Percentiles rank a stretch among this genome's conserved stretches.
These are phyloP conservation scores for Microctenopoma steveboyesi DNA, from an alignment of 2,797 vertebrate species.

Conservation along the genomic window DNA sequence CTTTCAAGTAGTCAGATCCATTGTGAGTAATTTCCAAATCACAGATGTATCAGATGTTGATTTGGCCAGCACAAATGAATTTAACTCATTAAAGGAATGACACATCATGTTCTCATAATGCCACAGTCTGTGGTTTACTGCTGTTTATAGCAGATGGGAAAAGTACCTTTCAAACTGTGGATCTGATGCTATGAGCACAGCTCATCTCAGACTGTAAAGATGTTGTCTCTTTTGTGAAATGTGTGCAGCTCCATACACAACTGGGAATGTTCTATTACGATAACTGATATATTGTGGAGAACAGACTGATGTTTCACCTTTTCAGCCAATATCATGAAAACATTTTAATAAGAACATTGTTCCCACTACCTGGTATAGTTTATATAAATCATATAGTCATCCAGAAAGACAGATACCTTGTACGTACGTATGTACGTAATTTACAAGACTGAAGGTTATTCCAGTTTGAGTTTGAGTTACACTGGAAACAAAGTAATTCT, in stretches of 20 bases:
- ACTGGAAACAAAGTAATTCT: too few species aligned
- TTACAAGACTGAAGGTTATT: too few species aligned
- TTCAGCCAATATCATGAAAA: not conserved
- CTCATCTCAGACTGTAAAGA: not conserved
- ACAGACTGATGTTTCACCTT: not conserved
- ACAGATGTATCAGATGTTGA: slow-evolving; percentile 32
- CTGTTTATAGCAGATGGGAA: slow-evolving; percentile 29
- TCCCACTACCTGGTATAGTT: too few species aligned
- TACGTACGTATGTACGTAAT: too few species aligned
- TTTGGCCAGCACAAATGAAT: slow-evolving; percentile 16
- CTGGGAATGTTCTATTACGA: not conserved
- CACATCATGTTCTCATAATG: slow-evolving; percentile 41
- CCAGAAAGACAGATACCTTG: not conserved
- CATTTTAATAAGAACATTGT: not conserved
- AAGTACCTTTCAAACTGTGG: slow-evolving; percentile 23
- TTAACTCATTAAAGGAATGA: slow-evolving; percentile 41
- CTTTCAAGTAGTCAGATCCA: slow-evolving; percentile 16
- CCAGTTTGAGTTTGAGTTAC: too few species aligned
- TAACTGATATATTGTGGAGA: too few species aligned
- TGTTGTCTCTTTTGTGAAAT: not conserved
- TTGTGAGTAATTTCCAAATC: slow-evolving; percentile 32
- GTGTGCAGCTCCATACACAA: not conserved
- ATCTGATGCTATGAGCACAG: not conserved
- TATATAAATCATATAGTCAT: too few species aligned
- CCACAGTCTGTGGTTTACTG: slow-evolving; percentile 40